A percentile compares a stretch with the other conserved stretches of the same genome.
phyloP scores from a whole-genome alignment of 2,113 vertebrate species.

The Oryzias curvinotus region DNA sequence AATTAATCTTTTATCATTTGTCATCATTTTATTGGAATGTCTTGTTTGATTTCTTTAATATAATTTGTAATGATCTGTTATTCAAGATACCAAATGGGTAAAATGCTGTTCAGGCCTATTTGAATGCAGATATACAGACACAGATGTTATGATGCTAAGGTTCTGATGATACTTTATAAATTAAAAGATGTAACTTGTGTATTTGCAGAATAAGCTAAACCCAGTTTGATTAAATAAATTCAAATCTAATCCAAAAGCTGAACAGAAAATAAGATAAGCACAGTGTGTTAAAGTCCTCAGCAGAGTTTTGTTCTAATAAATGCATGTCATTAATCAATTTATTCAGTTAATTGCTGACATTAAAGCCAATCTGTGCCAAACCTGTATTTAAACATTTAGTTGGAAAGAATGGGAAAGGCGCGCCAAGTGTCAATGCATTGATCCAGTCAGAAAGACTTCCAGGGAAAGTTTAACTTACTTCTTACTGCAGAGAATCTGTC shows the following conservation, averaged over 20 bases:
- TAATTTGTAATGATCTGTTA: not conserved
- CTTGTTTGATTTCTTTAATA: not conserved
- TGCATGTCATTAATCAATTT: not conserved
- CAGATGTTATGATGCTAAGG: too few relatives aligned
- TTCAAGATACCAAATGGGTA: not conserved
- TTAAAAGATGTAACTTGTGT: too few relatives aligned
- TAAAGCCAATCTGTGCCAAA: conserved; percentile 3
- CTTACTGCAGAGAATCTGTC: conserved; percentile 7
- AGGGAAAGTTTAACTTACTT: conserved; percentile 10
- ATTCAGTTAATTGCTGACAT: not conserved
- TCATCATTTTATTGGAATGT: not conserved
- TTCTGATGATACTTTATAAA: too few relatives aligned
- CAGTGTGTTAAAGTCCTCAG: too few relatives aligned
- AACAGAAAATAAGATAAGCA: too few relatives aligned
- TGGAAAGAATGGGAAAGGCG: not conserved
- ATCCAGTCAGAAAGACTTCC: conserved; percentile 9
- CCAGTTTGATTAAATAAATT: too few relatives aligned
- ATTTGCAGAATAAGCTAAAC: too few relatives aligned
- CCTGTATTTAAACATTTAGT: conserved; percentile 1
- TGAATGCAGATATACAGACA: not conserved
- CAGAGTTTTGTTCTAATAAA: not conserved
- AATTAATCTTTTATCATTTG: too few relatives aligned
- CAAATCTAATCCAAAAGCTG: too few relatives aligned
- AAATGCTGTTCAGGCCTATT: not conserved
- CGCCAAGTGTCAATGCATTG: conserved; percentile 8